Base-by-base conservation (phyloP, 2,113 vertebrate species). In the Ondatra zibethicus region DNA sequence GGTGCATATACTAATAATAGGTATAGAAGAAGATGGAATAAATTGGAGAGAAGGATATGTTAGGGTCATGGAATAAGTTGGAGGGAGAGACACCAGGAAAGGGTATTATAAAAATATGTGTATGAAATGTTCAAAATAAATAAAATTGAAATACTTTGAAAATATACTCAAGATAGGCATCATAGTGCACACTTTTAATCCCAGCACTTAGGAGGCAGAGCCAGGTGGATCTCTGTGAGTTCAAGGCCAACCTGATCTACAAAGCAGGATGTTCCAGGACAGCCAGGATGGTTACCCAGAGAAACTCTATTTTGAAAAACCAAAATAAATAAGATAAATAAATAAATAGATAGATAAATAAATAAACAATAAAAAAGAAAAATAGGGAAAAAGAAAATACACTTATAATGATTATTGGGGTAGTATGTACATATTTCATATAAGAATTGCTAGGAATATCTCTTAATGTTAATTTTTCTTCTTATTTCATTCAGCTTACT, bases 381-480 rank as follows among this genome's bases (percentile, higher is more conserved):
- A 39, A 27, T 5, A 1, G 23, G 3, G 25, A 73, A 6, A 75
- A 27, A 5, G 23, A 47, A 86, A 33, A 31, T 66, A 6, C 9
- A 70, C 78, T 92, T 72, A 0, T 73, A 97, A 65, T 95, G 95
- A 97, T 7, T 94, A 96, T 19, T 39, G 85, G 17, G 10, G 7
- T 55, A 95, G 91, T 5, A 2, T 85, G 78, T 36, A 97, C 42
- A 96, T 93, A 63, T 80, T 96, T 91, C 27, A 14, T 90, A 95
- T 91, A 91, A 55, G 66, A 95, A 97, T 94, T 93, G 73, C 89
- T 78, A 97, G 89, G 27, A 92, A 94, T 84, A 97, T 97, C 73
- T 96, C 84, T 89, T 88, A 76, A 72, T 91, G 97, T 61, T 91
- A 66, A 85, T 72, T 4, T 27, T 63, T 78, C 3, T 90, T 81